Evolutionary conservation across 1,140 invertebrate genomes (phyloP).

Genomic region (Apocrypta bakeri): DNA sequence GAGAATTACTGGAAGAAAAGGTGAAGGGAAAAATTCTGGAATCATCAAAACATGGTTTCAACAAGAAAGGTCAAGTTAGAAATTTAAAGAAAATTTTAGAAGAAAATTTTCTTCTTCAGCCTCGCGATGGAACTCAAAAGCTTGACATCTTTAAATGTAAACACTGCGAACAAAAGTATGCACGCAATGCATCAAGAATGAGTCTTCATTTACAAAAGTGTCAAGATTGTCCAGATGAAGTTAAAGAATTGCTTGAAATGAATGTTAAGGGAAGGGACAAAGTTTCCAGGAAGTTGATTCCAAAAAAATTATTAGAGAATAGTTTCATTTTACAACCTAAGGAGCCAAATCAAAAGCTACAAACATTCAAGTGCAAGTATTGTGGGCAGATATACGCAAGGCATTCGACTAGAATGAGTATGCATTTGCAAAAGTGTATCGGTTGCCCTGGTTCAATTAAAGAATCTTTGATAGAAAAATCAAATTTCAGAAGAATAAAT

Average conservation of each 20-base stretch:
- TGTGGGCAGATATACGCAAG: constrained; percentile 51
- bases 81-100: constrained; percentile 50
- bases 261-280: constrained; percentile 46
- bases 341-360: constrained; percentile 51
- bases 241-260: constrained; percentile 44
- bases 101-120: constrained; percentile 43
- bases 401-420: constrained; percentile 51
- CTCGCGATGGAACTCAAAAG: constrained; percentile 48
- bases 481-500: constrained; percentile 29
- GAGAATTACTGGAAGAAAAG: constrained; percentile 49
- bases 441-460: constrained; percentile 49
- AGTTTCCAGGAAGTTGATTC: constrained; percentile 45
- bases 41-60: constrained; percentile 46
- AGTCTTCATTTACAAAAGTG: constrained; percentile 49
- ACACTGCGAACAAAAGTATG: constrained; percentile 52
- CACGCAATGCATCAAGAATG: constrained; percentile 50
- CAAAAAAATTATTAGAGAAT: constrained; percentile 48
- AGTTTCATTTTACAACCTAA: constrained; percentile 50
- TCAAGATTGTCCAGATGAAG: constrained; percentile 44
- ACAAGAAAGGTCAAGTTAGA: constrained; percentile 50
- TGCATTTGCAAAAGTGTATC: constrained; percentile 51
- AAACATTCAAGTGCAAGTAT: constrained; percentile 53
- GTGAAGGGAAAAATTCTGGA: constrained; percentile 46
- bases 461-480: constrained; percentile 39
- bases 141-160: constrained; percentile 50